Evolutionary conservation across 2,888 invertebrate genomes (phyloP), one percentile per base, ranked within the genome.

Genomic region (Acleris emargana): DNA sequence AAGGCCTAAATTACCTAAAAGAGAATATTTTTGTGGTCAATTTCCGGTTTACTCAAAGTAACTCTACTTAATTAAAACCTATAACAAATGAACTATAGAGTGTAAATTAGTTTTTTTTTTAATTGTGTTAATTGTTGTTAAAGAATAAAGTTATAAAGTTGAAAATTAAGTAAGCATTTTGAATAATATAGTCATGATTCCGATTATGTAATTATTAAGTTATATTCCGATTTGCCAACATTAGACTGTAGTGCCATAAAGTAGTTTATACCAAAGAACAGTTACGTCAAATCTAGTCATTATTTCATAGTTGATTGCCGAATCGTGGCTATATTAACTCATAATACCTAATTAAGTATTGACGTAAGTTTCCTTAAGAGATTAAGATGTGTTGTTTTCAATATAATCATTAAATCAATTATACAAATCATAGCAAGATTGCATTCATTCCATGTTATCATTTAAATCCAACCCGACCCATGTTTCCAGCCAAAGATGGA

Each of bases 351-450:
- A 59, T 55, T 62, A 67, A 67, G 58, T 32, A 59, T 59, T 54
- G 70, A 72, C 70, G 71, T 77, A 78, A 79, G 75, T 80, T 82
- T 81, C 71, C 77, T 72, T 78, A 84, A 81, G 77, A 80, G 76
- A 80, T 79, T 73, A 75, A 71, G 70, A 78, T 68, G 70, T 77
- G 78, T 82, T 83, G 80, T 84, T 86, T 86, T 82, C 67, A 81
- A 80, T 86, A 80, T 86, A 86, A 85, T 76, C 81, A 75, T 74
- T 75, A 71, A 79, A 75, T 77, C 78, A 86, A 84, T 78, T 84
- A 86, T 87, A 86, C 80, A 86, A 82, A 78, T 83, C 76, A 82
- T 86, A 87, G 84, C 71, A 76, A 76, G 67, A 83, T 83, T 82
- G 87, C 87, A 88, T 80, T 66, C 79, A 83, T 81, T 79, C 67